Conservation (phyloP, 2,113 vertebrate genomes). For the Circaetus cinerascens region DNA sequence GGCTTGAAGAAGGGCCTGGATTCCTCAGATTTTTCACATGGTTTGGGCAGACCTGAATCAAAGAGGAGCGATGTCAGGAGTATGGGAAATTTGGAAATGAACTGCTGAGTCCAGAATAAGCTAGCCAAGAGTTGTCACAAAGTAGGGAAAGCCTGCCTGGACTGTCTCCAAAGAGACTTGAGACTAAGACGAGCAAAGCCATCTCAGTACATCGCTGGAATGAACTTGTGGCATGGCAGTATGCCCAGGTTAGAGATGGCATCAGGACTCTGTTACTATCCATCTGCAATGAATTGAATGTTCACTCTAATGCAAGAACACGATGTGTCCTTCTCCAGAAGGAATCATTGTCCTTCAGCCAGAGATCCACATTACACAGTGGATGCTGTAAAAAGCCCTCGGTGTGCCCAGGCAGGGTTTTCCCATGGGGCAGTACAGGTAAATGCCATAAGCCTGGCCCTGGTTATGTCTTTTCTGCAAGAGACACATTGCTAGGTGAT, state of each 20-base stretch:
- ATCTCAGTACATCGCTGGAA: not conserved
- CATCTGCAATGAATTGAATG: not conserved
- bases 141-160: constrained; percentile 14
- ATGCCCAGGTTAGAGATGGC: constrained; percentile 32
- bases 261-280: not conserved
- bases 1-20: not conserved
- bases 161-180: not conserved
- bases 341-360: not conserved
- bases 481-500: not conserved
- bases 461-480: not conserved
- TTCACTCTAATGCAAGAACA: not conserved
- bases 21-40: not conserved
- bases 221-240: not conserved
- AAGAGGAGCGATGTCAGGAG: not conserved
- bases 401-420: not conserved
- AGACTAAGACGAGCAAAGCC: not conserved
- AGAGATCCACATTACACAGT: not conserved
- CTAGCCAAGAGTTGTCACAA: constrained; percentile 17
- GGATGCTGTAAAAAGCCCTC: not conserved
- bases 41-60: not conserved
- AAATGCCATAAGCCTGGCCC: not conserved
- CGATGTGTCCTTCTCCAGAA: not conserved
- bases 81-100: not conserved
- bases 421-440: not conserved
- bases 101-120: not conserved